phyloP scores from a whole-genome alignment of 2,113 vertebrate species.

The Halichoerus grypus region DNA sequence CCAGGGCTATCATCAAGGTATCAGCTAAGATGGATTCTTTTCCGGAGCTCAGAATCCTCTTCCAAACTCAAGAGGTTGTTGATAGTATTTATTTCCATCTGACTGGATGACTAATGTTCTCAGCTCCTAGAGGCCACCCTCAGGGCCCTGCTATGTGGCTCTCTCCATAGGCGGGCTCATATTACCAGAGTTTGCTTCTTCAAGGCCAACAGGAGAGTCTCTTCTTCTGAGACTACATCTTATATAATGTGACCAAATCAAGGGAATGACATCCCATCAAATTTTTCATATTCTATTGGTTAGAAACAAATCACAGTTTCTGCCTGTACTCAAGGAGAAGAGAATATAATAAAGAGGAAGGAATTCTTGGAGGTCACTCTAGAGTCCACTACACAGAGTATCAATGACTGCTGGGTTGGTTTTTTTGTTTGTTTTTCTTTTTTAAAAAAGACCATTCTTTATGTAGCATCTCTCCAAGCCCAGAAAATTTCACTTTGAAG shows the following conservation, averaged over 20 bases:
- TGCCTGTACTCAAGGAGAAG: neutral
- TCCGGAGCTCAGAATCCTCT: neutral
- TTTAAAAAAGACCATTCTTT: neutral
- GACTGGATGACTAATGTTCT: neutral
- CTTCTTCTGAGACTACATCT: neutral
- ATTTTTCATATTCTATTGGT: neutral
- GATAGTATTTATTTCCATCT: neutral
- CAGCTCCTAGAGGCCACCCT: neutral
- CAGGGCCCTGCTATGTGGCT: too few relatives aligned
- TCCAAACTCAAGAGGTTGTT: neutral
- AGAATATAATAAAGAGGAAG: neutral
- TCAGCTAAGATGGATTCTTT: neutral
- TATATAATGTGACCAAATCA: neutral
- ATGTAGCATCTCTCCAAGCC: conserved; percentile 4
- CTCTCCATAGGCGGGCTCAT: neutral
- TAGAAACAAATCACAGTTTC: neutral
- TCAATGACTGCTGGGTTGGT: neutral
- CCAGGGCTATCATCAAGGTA: neutral
- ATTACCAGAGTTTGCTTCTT: neutral
- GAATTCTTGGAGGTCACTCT: neutral
- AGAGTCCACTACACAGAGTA: neutral
- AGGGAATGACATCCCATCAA: too few relatives aligned
- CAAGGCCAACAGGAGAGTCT: neutral
- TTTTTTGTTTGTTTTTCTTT: too few relatives aligned
- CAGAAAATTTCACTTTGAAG: neutral